phyloP scores from a whole-genome alignment of 2,113 vertebrate species.

The Myotis lucifugus region DNA sequence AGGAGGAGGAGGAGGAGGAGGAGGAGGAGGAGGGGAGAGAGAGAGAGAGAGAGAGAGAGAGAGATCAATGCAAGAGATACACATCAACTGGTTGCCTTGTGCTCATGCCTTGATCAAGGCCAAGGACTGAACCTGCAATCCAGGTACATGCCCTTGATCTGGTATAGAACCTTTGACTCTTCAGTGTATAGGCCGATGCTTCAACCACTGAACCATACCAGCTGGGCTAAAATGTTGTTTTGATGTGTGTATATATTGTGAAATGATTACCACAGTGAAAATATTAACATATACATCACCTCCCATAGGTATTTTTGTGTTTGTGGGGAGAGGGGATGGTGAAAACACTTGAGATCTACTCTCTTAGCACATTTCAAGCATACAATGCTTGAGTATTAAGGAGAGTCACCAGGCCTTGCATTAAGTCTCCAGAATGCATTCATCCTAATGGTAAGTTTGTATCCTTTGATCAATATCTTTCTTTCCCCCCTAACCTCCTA shows the following conservation, averaged over 20 bases:
- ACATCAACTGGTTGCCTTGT: too few species aligned
- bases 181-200: too few species aligned
- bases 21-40: too few species aligned
- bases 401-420: not conserved
- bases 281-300: not conserved
- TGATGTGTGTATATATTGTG: not conserved
- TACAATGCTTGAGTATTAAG: not conserved
- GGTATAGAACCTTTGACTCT: too few species aligned
- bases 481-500: too few species aligned
- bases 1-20: too few species aligned
- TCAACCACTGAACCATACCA: too few species aligned
- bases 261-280: not conserved
- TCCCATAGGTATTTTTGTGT: not conserved
- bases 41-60: too few species aligned
- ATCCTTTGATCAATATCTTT: not conserved
- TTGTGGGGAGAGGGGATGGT: not conserved
- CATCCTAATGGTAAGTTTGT: not conserved
- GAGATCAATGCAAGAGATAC: too few species aligned
- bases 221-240: not conserved
- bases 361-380: not conserved
- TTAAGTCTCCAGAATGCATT: not conserved
- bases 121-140: too few species aligned
- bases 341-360: not conserved
- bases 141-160: too few species aligned
- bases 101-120: too few species aligned